Base-by-base conservation (phyloP, 1,140 invertebrate species). In the Armadillidium nasatum region DNA sequence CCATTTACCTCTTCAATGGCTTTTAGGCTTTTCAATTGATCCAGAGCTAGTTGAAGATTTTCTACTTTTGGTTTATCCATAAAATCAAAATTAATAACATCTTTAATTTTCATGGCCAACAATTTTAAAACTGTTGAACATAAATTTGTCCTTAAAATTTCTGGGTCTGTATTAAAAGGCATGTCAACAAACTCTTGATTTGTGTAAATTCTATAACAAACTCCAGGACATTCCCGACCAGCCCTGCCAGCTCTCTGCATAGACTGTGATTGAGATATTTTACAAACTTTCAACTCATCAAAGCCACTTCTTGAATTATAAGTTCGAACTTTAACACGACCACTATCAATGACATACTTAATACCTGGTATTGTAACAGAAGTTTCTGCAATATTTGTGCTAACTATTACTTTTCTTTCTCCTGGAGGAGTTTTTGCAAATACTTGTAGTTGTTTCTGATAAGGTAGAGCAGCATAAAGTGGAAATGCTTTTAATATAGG, bases 381-480 rank as follows among this genome's bases (percentile, higher is more conserved):
- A 0, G 96, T 97, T 86, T 98, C 97, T 4, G 97, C 97, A 78
- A 99, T 94, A 85, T 99, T 99, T 23, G 97, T 99, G n/a, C 95
- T 90, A 71, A 99, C 85, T 79, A 99, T 91, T 15, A 99, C 90
- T 87, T 98, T 98, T 50, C 97, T 86, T 23, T 87, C 87, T 73
- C 89, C 91, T 13, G 85, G 82, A 13, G 89, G 87, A 3, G 90
- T 87, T 7, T 89, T 86, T 78, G 89, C 86, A 83, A 96, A 94
- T 11, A 92, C 93, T 82, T 91, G 89, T 79, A 94, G 83, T 85
- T 96, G 94, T 81, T 91, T 89, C 22, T 88, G 85, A 19, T 90
- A 88, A 4, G 93, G 89, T 74, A 96, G 84, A 33, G 94, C 90
- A 0, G 94, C 91, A 86, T 95, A 97, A 22, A 97, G 85, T 0